phyloP scores from a whole-genome alignment of 1,140 invertebrate species.

The Gonioctena quinquepunctata region DNA sequence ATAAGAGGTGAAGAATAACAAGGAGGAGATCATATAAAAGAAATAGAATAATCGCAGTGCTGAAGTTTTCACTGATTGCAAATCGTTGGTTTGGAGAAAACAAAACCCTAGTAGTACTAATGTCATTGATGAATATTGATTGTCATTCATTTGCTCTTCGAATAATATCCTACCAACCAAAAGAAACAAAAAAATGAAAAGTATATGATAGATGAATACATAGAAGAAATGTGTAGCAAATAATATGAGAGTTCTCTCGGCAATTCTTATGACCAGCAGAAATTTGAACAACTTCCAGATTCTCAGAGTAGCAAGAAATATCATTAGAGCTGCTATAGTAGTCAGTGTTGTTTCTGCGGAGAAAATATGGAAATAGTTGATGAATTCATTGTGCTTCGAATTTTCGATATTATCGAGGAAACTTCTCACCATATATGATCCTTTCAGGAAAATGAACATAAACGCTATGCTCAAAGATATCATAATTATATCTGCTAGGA shows the following conservation, averaged over 20 bases:
- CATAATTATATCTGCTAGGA: slow-evolving; percentile 23
- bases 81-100: slow-evolving; percentile 14
- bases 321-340: slow-evolving; percentile 24
- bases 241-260: slow-evolving; percentile 33
- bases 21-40: slow-evolving; percentile 27
- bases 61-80: slow-evolving; percentile 8
- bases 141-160: too few species aligned
- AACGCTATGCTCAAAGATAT: slow-evolving; percentile 23
- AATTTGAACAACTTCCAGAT: slow-evolving; percentile 41
- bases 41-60: slow-evolving; percentile 26
- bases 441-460: slow-evolving; percentile 13
- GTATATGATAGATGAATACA: slow-evolving; percentile 27
- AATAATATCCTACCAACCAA: too few species aligned
- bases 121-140: slow-evolving; percentile 11
- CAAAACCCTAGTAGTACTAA: slow-evolving; percentile 23
- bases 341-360: slow-evolving; percentile 25
- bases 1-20: slow-evolving; percentile 30
- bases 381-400: slow-evolving; percentile 36
- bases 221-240: slow-evolving; percentile 13
- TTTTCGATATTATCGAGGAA: slow-evolving; percentile 22
- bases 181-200: slow-evolving; percentile 23
- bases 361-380: slow-evolving; percentile 40
- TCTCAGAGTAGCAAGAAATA: slow-evolving; percentile 36
- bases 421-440: slow-evolving; percentile 8
- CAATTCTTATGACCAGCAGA: slow-evolving; percentile 31